phyloP scores from a whole-genome alignment of 2,888 invertebrate species.

The Podotricha telesiphe region DNA sequence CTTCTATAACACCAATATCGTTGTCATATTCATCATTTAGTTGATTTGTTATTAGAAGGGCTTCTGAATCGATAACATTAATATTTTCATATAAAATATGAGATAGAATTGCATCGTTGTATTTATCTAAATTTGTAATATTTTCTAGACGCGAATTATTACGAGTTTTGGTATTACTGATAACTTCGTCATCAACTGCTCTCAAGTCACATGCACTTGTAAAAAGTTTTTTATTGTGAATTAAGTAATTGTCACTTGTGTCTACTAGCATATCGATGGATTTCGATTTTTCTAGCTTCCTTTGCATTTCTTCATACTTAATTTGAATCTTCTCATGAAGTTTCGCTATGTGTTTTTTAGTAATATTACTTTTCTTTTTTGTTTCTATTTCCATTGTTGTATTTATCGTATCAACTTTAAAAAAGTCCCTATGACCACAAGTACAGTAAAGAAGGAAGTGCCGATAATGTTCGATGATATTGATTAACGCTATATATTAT shows the following conservation, averaged over 20 bases:
- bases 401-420: constrained; percentile 27
- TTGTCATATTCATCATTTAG: constrained; percentile 49
- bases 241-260: constrained; percentile 56
- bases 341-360: constrained; percentile 61
- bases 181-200: constrained; percentile 46
- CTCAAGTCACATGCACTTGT: constrained; percentile 53
- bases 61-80: constrained; percentile 52
- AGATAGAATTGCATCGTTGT: constrained; percentile 52
- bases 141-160: constrained; percentile 41
- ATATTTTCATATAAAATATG: constrained; percentile 55
- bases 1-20: constrained; percentile 47
- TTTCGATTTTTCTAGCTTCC: constrained; percentile 68
- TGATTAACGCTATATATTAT: constrained; percentile 45
- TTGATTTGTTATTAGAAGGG: constrained; percentile 48
- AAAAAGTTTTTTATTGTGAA: constrained; percentile 51
- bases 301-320: constrained; percentile 73
- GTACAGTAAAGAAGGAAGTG: constrained; percentile 40
- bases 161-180: constrained; percentile 9
- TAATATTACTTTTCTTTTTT: constrained; percentile 47
- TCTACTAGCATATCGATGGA: constrained; percentile 64
- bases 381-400: constrained; percentile 54
- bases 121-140: constrained; percentile 52
- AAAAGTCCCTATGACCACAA: constrained; percentile 18
- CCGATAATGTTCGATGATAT: constrained; percentile 36
- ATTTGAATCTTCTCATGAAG: constrained; percentile 68